Evolutionary conservation across 2,113 vertebrate genomes (phyloP).

Genomic region (Malurus alboscapulatus): DNA sequence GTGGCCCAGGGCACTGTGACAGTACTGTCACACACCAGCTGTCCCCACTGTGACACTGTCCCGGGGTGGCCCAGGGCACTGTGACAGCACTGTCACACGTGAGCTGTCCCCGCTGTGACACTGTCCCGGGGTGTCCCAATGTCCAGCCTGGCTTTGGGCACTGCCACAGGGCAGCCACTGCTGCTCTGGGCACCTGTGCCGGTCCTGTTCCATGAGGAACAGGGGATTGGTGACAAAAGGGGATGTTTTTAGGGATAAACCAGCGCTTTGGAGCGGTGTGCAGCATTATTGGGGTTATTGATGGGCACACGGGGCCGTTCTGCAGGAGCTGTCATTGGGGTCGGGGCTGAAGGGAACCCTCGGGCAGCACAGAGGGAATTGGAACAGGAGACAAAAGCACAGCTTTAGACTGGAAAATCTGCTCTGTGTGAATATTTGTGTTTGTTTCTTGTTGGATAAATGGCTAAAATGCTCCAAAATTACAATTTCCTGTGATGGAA

Average conservation of each 20-base stretch:
- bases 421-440: no score
- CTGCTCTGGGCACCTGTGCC: not conserved
- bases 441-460: not conserved
- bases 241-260: not conserved
- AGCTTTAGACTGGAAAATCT: not conserved
- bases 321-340: not conserved
- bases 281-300: rapidly evolving
- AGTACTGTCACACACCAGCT: no score
- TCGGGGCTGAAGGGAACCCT: rapidly evolving
- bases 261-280: not conserved
- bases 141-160: not conserved
- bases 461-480: no score
- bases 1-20: no score
- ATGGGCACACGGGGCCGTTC: not conserved
- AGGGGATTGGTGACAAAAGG: no score
- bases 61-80: no score
- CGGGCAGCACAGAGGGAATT: not conserved
- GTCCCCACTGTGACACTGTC: no score
- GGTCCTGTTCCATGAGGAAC: not conserved
- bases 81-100: no score
- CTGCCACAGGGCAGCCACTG: not conserved
- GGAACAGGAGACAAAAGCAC: not conserved
- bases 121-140: not conserved
- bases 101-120: no score
- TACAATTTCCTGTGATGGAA: not conserved